Base-by-base conservation (phyloP, 2,113 vertebrate species). In the Seriola quinqueradiata region DNA sequence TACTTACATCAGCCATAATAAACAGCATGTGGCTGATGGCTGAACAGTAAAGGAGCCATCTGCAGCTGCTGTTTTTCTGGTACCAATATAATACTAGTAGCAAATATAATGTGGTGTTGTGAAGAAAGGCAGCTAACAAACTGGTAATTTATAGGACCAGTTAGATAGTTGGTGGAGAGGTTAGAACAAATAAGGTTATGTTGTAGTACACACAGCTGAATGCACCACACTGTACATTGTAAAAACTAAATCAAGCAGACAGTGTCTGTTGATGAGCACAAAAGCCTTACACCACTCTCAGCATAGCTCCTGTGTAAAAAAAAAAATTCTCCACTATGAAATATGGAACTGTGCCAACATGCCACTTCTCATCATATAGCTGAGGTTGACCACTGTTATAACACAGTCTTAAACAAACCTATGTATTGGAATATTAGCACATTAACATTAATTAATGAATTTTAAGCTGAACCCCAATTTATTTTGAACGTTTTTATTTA, bases 31-130 rank as follows among this genome's bases (percentile, higher is more conserved):
- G 60, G 34, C 34, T 78, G 48, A 82, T 28, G n/a, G 54, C 32
- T 67, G 58, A 75, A 72, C 34, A 71, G 23, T 34, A 11, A 48
- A 84, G 8, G 8, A 77, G 48, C 5, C 17, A 72, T 44, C 28
- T 59, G 85, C 59, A 79, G 60, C 55, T 69, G 63, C 58, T 80
- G 4, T 28, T 14, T 57, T 65, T 77, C 61, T 19, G n/a, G 21
- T 38, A 70, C 0, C 1, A 36, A 46, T 52, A 64, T 17, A 34
- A 16, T 46, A 38, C 17, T 34, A 21, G 3, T 6, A 25, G 2
- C 32, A 14, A 25, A 44, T 21, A 48, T 23, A 16, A 75, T 65
- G 54, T 28, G 10, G 4, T 12, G 34, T 4, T 48, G 28, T 68
- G 34, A 5, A 50, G 11, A 48, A 28, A 46, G 7, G 1, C 13